phyloP scores from a whole-genome alignment of 2,113 vertebrate species.

The Martes martes region DNA sequence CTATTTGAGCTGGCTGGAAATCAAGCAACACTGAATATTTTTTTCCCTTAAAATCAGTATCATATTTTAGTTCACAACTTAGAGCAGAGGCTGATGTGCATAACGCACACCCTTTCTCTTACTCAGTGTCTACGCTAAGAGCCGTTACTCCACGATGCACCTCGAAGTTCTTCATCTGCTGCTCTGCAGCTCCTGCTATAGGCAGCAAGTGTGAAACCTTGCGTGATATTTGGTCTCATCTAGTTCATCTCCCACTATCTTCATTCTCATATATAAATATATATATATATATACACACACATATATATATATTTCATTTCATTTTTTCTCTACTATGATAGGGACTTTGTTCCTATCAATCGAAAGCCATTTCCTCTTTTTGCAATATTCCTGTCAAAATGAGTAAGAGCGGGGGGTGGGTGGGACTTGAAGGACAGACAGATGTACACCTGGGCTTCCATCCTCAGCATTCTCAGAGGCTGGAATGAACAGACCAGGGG shows the following conservation, averaged over 20 bases:
- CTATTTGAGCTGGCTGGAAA: neutral
- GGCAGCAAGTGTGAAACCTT: neutral
- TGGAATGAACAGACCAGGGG: fast-evolving
- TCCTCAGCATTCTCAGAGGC: neutral
- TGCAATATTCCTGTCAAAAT: neutral
- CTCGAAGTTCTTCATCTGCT: neutral
- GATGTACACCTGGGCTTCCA: fast-evolving
- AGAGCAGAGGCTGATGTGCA: neutral
- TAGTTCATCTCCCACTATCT: neutral
- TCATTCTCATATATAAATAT: neutral
- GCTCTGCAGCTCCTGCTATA: neutral
- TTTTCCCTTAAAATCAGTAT: neutral
- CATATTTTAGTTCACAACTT: neutral
- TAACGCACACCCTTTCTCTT: neutral
- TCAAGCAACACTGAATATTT: neutral
- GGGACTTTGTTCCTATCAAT: neutral
- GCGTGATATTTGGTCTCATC: neutral
- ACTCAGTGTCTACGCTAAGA: neutral
- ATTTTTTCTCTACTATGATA: neutral
- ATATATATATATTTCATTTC: neutral
- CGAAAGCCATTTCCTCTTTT: neutral
- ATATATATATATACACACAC: neutral
- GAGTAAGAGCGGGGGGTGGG: neutral
- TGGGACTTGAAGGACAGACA: neutral
- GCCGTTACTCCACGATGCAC: neutral